phyloP scores from a whole-genome alignment of 30 jellyfish, hydroid and myxozoan genomes.

The Hydra vulgaris region DNA sequence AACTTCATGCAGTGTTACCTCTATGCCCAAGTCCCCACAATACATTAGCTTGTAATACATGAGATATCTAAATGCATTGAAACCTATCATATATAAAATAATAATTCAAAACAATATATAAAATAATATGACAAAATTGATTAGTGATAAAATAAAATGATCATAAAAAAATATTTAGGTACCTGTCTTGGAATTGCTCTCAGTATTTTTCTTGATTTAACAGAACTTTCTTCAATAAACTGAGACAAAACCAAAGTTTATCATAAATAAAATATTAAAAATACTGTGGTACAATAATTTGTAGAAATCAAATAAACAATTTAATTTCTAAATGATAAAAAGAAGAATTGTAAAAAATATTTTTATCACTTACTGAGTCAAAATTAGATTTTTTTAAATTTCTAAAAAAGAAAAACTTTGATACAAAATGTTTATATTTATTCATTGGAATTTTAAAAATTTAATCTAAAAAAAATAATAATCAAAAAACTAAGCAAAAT shows the following conservation, averaged over 20 bases:
- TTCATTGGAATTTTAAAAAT: slow-evolving; percentile 1
- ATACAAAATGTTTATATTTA: too few relatives aligned
- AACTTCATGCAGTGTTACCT: slow-evolving; percentile 32
- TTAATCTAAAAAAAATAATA: not conserved
- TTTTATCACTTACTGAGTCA: slow-evolving; percentile 79
- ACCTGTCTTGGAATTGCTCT: slow-evolving; percentile 92
- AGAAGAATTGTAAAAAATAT: too few relatives aligned
- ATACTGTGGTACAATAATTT: too few relatives aligned
- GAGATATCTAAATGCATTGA: slow-evolving; percentile 55
- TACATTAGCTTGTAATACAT: slow-evolving; percentile 84
- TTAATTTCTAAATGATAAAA: too few relatives aligned
- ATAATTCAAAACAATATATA: not conserved
- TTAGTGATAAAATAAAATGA: not conserved
- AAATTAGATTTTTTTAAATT: slow-evolving; percentile 67
- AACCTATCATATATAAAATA: not conserved
- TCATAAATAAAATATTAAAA: too few relatives aligned
- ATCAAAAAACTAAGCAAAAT: too few relatives aligned
- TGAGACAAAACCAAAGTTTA: not conserved
- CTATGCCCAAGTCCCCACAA: slow-evolving; percentile 95
- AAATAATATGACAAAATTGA: not conserved
- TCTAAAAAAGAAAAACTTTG: slow-evolving; percentile 37
- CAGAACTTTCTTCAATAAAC: slow-evolving; percentile 11
- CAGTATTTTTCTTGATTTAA: slow-evolving; percentile 60
- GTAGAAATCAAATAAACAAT: too few relatives aligned
- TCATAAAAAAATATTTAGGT: slow-evolving; percentile 6